Conservation (phyloP, 2,797 vertebrate species). For the Halcyon leucocephala region DNA sequence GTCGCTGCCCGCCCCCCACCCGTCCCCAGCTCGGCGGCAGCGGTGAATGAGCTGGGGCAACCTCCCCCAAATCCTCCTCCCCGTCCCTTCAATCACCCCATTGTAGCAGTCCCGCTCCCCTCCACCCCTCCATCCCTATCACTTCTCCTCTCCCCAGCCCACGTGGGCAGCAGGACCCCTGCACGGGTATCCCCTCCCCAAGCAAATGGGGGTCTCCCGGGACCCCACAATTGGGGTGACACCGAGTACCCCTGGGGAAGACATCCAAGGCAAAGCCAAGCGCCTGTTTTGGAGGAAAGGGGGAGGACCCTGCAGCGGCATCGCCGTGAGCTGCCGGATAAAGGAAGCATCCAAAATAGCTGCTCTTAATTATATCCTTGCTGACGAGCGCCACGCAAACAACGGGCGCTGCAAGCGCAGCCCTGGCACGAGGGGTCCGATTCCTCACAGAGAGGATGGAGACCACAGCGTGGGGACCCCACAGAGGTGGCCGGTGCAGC, state of each 20-base stretch:
- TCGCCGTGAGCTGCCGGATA: conserved; percentile 42
- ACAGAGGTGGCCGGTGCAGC: neutral
- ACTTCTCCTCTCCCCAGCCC: neutral
- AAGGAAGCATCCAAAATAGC: conserved; percentile 67
- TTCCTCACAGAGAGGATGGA: accelerated
- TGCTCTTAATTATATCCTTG: conserved; percentile 66
- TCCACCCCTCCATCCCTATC: neutral
- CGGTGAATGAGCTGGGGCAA: neutral
- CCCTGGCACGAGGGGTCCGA: neutral
- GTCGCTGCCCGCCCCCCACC: neutral
- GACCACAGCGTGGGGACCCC: neutral
- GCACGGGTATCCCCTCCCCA: accelerated
- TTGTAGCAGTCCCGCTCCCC: neutral
- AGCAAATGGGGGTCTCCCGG: neutral
- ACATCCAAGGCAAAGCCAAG: neutral
- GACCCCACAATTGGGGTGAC: neutral
- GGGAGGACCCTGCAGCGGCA: conserved; percentile 47
- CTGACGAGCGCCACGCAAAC: conserved; percentile 45
- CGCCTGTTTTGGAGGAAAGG: neutral
- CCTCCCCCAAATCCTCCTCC: neutral
- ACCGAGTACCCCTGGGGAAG: neutral
- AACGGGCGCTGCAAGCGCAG: neutral
- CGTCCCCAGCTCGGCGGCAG: neutral
- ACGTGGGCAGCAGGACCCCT: neutral
- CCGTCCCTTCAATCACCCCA: neutral